These are phyloP conservation scores for Eulemur rufifrons DNA, from an alignment of 2,113 vertebrate genomes.

Conservation along the genomic window DNA sequence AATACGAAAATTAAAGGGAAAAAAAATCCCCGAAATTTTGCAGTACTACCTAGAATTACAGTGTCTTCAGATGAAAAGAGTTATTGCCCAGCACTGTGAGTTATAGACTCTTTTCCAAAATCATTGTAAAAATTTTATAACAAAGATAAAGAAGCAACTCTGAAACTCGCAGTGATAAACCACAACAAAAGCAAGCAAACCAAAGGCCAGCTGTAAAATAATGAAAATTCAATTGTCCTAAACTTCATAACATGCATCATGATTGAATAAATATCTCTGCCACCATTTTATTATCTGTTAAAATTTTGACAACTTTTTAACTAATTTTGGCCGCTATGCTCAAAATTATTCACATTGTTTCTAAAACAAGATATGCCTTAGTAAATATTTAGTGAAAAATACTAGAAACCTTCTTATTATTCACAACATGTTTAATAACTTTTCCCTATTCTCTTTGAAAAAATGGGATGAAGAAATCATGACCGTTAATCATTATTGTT, in stretches of 20 bases:
- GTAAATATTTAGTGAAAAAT: background rate
- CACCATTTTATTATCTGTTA: background rate
- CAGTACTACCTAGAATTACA: background rate
- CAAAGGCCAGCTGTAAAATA: background rate
- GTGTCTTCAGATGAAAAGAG: background rate
- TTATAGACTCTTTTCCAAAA: background rate
- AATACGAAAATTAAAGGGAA: background rate
- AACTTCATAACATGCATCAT: background rate
- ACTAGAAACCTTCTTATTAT: background rate
- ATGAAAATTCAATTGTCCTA: background rate
- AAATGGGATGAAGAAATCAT: background rate
- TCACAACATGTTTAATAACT: background rate
- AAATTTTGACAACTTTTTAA: background rate
- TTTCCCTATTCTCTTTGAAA: background rate
- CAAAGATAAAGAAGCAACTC: background rate
- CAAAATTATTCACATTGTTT: background rate
- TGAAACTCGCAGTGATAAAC: background rate
- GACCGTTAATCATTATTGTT: background rate
- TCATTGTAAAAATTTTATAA: background rate
- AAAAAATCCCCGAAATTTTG: background rate
- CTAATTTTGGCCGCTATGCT: background rate
- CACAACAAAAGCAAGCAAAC: background rate
- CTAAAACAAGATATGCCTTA: background rate
- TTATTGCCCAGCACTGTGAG: background rate
- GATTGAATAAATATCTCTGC: background rate